These are phyloP conservation scores for Pogonocichla stellata DNA, from an alignment of 2,113 vertebrate genomes.

Conservation along the genomic window DNA sequence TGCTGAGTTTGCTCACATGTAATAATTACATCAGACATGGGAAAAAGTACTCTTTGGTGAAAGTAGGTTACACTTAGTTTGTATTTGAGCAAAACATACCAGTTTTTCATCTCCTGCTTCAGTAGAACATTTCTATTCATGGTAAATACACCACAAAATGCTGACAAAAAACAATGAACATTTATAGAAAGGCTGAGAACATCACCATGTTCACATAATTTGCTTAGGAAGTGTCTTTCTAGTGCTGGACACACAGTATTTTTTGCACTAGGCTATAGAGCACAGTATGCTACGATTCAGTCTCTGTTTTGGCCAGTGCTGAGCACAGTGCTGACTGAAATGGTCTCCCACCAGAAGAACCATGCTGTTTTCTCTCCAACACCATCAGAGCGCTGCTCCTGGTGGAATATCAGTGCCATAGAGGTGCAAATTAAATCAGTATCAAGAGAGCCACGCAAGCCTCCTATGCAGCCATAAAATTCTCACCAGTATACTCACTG, in stretches of 20 bases:
- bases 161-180: not conserved
- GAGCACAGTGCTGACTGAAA: not conserved
- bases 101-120: not conserved
- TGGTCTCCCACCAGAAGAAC: not conserved
- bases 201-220: not conserved
- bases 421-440: not conserved
- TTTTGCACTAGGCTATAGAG: not conserved
- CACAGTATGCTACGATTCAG: not conserved
- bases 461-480: not conserved
- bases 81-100: not conserved
- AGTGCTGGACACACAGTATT: not conserved
- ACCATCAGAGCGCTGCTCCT: fast-evolving
- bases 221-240: not conserved
- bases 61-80: not conserved
- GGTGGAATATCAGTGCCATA: not conserved
- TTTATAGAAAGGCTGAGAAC: not conserved
- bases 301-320: not conserved
- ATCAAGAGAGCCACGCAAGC: not conserved
- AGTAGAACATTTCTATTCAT: not conserved
- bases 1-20: not conserved
- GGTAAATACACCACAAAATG: not conserved
- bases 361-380: not conserved
- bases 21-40: not conserved
- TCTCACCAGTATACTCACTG: not conserved
- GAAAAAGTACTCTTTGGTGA: not conserved